These are phyloP conservation scores for Coendou prehensilis DNA, from an alignment of 2,797 vertebrate species.

Conservation along the genomic window DNA sequence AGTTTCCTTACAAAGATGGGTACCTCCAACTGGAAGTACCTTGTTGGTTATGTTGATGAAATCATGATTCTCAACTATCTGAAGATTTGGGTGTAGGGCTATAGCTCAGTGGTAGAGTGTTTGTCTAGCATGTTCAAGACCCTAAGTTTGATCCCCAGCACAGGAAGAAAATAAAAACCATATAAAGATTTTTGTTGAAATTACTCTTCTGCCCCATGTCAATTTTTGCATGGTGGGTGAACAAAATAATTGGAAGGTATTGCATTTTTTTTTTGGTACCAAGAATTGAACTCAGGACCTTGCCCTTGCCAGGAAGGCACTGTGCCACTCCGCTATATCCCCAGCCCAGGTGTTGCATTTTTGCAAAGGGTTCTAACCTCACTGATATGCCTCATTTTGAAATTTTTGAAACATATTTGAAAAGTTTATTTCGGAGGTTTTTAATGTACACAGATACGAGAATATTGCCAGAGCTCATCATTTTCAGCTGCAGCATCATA, in stretches of 20 bases:
- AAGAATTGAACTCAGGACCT: too few species aligned
- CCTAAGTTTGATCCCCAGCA: background rate
- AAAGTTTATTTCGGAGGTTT: background rate
- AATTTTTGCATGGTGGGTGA: background rate
- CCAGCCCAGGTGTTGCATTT: background rate
- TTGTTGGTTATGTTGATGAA: background rate
- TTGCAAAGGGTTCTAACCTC: constrained; percentile 3
- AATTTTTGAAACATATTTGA: background rate
- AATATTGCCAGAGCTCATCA: background rate
- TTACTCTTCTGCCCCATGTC: background rate
- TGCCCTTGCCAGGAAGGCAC: too few species aligned
- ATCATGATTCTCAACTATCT: background rate
- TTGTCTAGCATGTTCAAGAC: background rate
- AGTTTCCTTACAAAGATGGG: background rate
- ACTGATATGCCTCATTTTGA: background rate
- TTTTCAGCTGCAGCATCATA: background rate
- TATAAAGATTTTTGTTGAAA: background rate
- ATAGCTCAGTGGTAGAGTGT: background rate
- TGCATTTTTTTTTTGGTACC: background rate
- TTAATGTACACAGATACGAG: background rate
- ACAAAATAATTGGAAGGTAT: background rate
- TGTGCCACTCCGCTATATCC: too few species aligned
- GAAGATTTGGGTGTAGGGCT: background rate
- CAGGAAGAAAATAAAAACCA: background rate
- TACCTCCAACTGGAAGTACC: background rate